Percentiles rank a stretch among this genome's conserved stretches.
Evolutionary conservation across 2,888 invertebrate genomes (phyloP).

Genomic region (Eremobia ochroleuca): DNA sequence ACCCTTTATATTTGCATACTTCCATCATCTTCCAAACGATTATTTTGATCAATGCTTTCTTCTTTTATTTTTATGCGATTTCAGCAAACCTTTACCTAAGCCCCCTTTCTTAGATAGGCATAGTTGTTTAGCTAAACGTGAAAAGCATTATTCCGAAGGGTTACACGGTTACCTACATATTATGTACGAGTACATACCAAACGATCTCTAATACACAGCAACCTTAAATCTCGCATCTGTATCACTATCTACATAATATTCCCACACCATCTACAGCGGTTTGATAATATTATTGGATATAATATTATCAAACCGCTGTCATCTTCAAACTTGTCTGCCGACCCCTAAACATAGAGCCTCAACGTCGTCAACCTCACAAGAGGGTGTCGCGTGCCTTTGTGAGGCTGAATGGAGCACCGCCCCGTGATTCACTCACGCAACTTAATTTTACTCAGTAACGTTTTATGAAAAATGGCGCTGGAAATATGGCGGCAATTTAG

Average conservation of each 20-base stretch:
- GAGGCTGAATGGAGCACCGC: conserved; percentile 53
- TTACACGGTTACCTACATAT: not conserved
- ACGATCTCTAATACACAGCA: not conserved
- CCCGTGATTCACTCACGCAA: conserved; percentile 64
- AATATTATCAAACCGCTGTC: conserved; percentile 39
- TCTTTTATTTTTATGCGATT: not conserved
- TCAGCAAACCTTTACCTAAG: not conserved
- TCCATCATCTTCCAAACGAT: not conserved
- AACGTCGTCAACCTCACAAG: conserved; percentile 70
- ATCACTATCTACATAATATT: not conserved
- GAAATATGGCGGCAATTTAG: conserved; percentile 33
- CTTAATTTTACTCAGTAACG: conserved; percentile 62
- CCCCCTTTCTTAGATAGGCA: not conserved
- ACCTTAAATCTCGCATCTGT: not conserved
- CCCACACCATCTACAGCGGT: no score
- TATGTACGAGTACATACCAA: not conserved
- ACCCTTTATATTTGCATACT: not conserved
- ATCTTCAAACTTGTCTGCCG: conserved; percentile 39
- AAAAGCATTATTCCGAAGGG: not conserved
- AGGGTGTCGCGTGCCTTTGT: conserved; percentile 69
- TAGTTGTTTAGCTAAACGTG: not conserved
- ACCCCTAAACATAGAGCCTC: not conserved
- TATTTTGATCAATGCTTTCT: not conserved
- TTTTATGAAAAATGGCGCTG: conserved; percentile 54
- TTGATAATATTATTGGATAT: no score